Base-by-base conservation (phyloP, 1,140 invertebrate genomes). In the Heliconius hermathena region DNA sequence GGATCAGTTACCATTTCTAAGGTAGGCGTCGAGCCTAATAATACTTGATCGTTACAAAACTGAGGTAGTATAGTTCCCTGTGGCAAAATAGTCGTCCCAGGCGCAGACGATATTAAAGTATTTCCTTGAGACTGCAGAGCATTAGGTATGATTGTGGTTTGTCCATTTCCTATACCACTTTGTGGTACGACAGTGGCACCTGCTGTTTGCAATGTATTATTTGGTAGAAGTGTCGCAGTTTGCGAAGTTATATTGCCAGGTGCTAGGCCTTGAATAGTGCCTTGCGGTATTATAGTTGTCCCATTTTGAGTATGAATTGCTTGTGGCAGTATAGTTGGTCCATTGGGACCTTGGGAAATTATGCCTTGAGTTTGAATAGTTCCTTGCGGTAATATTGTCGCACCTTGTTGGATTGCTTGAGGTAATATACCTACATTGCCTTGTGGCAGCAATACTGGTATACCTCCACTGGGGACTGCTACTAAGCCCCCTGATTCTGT, bases 1-100 rank as follows among this genome's bases (percentile, higher is more conserved):
- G 96, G 96, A 87, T 96, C 95, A 6, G 96, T 95, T 20, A 96
- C 96, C 95, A 97, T 96, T 88, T 97, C 97, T 70, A 97, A 88
- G 16, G 96, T 96, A 9, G 96, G 96, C 5, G 96, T 94, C 1
- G 96, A 96, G 76, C 96, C 96, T 8, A 97, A 90, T 13, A 97
- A 89, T 73, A 97, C 90, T 92, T 96, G 95, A 87, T 96, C 95
- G 87, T 95, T 95, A 77, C 94, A 95, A 91, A 95, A 96, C 78
- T 96, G 96, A 49, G 96, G 96, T 75, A 96, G 95, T 46, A 97
- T 94, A 1, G 96, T 96, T 26, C 96, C 96, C 77, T 96, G 90
- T 16, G 96, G 96, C 38, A 96, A 93, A 49, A 95, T 94, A 57
- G 94, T 95, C 71, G 93, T 90, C 29, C 91, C 92, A 38, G 91